Base-by-base conservation (phyloP, 92 coral and sea anemone species). In the Porites evermanni region DNA sequence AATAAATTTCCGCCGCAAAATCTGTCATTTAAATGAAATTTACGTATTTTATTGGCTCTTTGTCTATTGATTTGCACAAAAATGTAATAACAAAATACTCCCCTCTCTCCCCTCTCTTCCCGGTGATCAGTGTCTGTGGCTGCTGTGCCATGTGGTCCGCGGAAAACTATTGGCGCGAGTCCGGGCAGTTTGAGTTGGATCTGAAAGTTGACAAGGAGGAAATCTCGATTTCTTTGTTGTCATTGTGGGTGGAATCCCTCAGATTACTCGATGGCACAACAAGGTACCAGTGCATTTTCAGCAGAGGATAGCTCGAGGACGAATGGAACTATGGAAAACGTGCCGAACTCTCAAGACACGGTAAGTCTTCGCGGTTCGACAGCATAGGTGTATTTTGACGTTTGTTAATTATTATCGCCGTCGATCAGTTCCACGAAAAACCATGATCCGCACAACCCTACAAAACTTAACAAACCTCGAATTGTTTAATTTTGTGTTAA, bases 131-230 rank as follows among this genome's bases (percentile, higher is more conserved):
- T 32, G 3, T 12, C 21, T 74, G 72, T 60, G 87, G 18, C 80
- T 50, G 72, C 80, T 19, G 24, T 74, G 74, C 87, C 80, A 74
- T 52, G 87, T 63, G 87, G 87, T 74, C 87, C 60, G 87, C 87
- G 87, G 87, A 74, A 56, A 53, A 50, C 65, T 70, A 83, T 73
- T 72, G 86, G 86, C 87, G 87, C 80, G 87, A 70, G 64, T 83
- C 87, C 4, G 87, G 80, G 74, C 54, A 74, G 74, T 83, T 83
- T 83, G 79, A 18, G 24, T 74, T 77, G 20, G 20, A 52, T 76
- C 19, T 50, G 64, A 32, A 23, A 70, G 73, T 72, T 74, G 87
- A 73, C 87, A 72, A 32, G 63, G 29, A 83, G 79, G 73, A 83
- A 83, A 74, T 83, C 64, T 74, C 80, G 32, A 56, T 53, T 70